These are phyloP conservation scores for Cyanistes caeruleus DNA, from an alignment of 2,113 vertebrate species.

Conservation along the genomic window DNA sequence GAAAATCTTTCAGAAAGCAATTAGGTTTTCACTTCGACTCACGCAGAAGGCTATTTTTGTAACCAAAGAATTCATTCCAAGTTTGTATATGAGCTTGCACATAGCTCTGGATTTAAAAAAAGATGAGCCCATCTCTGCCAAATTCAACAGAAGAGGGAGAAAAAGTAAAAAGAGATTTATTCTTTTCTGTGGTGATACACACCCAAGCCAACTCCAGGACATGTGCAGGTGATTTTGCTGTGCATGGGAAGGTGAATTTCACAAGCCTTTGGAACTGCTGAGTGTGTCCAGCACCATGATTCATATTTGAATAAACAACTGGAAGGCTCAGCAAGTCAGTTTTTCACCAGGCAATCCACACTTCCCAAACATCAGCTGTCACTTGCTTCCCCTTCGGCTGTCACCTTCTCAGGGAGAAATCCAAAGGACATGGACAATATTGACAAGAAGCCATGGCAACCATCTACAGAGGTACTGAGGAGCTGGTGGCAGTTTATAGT, in stretches of 20 bases:
- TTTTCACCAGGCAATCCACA: background rate
- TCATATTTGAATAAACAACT: background rate
- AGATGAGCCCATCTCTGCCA: background rate
- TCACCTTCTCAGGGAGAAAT: background rate
- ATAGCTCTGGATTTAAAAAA: background rate
- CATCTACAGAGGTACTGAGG: background rate
- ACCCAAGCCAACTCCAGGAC: background rate
- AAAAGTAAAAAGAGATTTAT: background rate
- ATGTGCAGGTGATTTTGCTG: background rate
- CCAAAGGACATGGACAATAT: background rate
- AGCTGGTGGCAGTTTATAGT: background rate
- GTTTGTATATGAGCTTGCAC: background rate
- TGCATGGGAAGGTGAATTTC: background rate
- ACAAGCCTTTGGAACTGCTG: background rate
- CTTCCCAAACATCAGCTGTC: background rate
- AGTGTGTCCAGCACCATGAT: background rate
- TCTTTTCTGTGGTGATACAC: background rate
- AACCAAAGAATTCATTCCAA: conserved; percentile 25
- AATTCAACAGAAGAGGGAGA: conserved; percentile 2
- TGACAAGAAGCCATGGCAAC: background rate
- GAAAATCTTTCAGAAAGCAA: background rate
- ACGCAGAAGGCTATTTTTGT: conserved; percentile 17
- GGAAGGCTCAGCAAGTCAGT: background rate
- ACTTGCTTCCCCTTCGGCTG: background rate
- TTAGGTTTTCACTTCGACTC: conserved; percentile 4